Evolutionary conservation across 2,888 invertebrate genomes (phyloP).

Genomic region (Callinectes sapidus): DNA sequence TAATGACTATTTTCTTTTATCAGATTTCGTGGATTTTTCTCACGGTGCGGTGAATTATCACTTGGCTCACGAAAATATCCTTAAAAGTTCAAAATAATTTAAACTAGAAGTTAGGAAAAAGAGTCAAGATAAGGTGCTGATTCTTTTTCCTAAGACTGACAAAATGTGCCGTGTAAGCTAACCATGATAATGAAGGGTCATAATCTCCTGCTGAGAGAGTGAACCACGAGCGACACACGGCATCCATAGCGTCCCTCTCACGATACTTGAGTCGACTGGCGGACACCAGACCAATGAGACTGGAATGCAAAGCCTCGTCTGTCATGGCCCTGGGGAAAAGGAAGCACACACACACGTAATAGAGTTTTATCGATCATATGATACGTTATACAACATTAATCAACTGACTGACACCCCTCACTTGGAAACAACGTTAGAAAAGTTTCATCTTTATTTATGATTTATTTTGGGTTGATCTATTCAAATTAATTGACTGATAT

Average conservation of each 20-base stretch:
- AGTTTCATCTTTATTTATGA: not conserved
- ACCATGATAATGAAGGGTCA: conserved; percentile 51
- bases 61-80: no score
- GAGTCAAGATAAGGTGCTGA: not conserved
- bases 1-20: no score
- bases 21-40: no score
- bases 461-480: not conserved
- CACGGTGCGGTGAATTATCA: no score
- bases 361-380: not conserved
- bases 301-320: conserved; percentile 39
- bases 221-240: conserved; percentile 57
- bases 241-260: conserved; percentile 64
- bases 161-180: not conserved
- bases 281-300: conserved; percentile 45
- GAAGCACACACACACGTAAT: not conserved
- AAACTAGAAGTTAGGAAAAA: no score
- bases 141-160: not conserved
- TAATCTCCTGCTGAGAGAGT: conserved; percentile 38
- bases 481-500: no score
- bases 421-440: no score
- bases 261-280: conserved; percentile 51
- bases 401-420: not conserved
- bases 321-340: conserved; percentile 46
- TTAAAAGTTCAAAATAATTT: no score
- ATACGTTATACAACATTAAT: not conserved